phyloP scores from a whole-genome alignment of 2,113 vertebrate genomes.

The Tauraco erythrolophus region DNA sequence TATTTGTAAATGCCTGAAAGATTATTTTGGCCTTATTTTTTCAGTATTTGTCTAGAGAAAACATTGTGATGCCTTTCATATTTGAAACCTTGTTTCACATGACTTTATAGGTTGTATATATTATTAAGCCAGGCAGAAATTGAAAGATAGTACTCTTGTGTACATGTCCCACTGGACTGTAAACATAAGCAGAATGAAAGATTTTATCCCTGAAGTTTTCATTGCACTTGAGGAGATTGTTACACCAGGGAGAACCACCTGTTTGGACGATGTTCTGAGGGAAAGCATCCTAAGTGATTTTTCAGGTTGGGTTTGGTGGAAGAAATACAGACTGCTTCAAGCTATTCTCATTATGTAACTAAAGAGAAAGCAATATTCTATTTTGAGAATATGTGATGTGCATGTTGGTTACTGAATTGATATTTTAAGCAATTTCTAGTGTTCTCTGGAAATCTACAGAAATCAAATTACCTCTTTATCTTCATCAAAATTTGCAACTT shows the following conservation, averaged over 20 bases:
- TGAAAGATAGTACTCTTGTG: neutral
- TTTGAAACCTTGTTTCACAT: neutral
- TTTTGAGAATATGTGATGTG: neutral
- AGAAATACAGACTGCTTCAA: neutral
- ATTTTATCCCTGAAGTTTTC: neutral
- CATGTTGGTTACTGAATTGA: neutral
- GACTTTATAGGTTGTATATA: neutral
- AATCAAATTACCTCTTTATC: neutral
- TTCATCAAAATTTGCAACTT: neutral
- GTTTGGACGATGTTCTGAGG: neutral
- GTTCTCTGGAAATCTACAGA: neutral
- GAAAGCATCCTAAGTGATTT: neutral
- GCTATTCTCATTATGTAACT: neutral
- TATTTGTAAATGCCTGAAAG: neutral
- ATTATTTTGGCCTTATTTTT: neutral
- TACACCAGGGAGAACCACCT: neutral
- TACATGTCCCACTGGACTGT: neutral
- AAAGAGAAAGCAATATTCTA: neutral
- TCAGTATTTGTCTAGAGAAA: neutral
- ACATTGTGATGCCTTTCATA: neutral
- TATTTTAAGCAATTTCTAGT: neutral
- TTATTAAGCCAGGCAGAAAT: neutral
- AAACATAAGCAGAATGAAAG: neutral
- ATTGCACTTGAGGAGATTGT: neutral
- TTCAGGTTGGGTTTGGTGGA: neutral